Conservation (phyloP, 2,888 invertebrate genomes). For the Eucriotettix oculatus region DNA sequence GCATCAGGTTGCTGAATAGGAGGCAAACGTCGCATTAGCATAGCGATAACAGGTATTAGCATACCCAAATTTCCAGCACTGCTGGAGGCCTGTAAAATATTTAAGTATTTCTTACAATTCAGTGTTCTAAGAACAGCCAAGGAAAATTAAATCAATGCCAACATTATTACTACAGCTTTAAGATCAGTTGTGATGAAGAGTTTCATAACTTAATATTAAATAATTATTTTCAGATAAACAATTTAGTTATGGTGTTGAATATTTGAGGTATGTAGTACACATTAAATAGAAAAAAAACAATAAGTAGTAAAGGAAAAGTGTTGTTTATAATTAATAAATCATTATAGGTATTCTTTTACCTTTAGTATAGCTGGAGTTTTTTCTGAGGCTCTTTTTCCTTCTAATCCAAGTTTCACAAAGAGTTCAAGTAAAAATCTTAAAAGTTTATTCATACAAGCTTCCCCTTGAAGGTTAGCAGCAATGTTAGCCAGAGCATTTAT, state of each 20-base stretch:
- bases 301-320: too few relatives aligned
- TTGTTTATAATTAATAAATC: too few relatives aligned
- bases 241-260: too few relatives aligned
- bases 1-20: slow-evolving; percentile 83
- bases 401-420: slow-evolving; percentile 94
- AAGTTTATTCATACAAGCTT: slow-evolving; percentile 66
- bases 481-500: slow-evolving; percentile 94
- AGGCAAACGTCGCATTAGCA: slow-evolving; percentile 69
- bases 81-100: slow-evolving; percentile 58
- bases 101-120: slow-evolving; percentile 4
- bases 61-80: slow-evolving; percentile 96
- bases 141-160: neutral
- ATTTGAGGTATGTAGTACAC: too few relatives aligned
- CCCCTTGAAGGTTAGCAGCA: slow-evolving; percentile 83
- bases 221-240: too few relatives aligned
- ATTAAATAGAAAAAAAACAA: too few relatives aligned
- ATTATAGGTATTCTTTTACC: slow-evolving; percentile 21
- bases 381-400: slow-evolving; percentile 90
- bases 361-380: slow-evolving; percentile 56
- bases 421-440: slow-evolving; percentile 80
- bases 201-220: too few relatives aligned
- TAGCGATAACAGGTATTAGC: slow-evolving; percentile 93
- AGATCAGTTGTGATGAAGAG: too few relatives aligned
- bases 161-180: neutral
- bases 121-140: neutral